Base-by-base conservation (phyloP, 2,888 invertebrate species). In the Prosopocoilus inquinatus region DNA sequence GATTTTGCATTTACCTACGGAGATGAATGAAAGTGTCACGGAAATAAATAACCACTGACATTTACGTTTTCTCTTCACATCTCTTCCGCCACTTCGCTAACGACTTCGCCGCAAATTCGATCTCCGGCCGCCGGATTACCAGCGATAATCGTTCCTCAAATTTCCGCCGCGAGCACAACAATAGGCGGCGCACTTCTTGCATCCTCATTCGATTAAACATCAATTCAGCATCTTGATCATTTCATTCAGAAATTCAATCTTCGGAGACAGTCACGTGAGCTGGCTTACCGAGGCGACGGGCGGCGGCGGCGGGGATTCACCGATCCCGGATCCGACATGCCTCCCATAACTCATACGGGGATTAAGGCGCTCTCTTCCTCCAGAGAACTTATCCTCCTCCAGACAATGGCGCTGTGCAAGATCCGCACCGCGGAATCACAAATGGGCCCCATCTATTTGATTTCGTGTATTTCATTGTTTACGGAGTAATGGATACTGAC, bases 331-430 rank as follows among this genome's bases (percentile, higher is more conserved):
- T 28, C 20, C 20, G 20, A 28, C 20, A 28, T 28, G 55, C 41
- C 51, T 53, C 53, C 53, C 58, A 57, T 61, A 59, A 61, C 54
- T 59, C 57, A 60, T 58, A 58, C 43, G 53, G 53, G 44, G 56
- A 53, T 58, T 60, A 60, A 47, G 50, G 47, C 13, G 13, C 47
- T 35, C 58, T 53, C 59, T 51, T 55, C 56, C 54, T n/a, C n/a
- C 57, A 54, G 52, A 46, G 53, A 61, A 61, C 57, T 59, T 61
- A 59, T 59, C 57, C 61, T 33, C 38, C 56, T 33, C 38, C 56
- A 57, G 53, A 56, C 55, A 59, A 58, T 53, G 54, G 48, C 59
- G 53, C 60, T 62, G 55, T 51, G 39, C 53, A 57, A 55, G 55
- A 55, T 55, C 48, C 54, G 45, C 45, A 48, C 56, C 55, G 53